These are phyloP conservation scores for Drosophila sucinea DNA, from an alignment of 1,140 invertebrate genomes.

Conservation along the genomic window DNA sequence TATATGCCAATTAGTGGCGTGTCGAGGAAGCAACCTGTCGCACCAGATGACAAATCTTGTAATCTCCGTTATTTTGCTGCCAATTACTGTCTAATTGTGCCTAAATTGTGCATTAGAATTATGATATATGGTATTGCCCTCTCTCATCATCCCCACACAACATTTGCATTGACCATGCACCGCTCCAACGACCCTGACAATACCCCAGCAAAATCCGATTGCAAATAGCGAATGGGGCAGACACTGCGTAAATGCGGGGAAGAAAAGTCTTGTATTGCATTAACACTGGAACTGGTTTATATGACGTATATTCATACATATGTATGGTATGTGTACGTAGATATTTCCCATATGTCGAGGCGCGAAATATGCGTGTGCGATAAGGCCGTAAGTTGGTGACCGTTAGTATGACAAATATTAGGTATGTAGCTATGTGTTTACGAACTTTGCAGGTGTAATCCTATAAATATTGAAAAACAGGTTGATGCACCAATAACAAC, in stretches of 20 bases:
- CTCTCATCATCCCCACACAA: conserved; percentile 32
- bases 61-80: conserved; percentile 53
- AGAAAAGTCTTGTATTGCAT: conserved; percentile 57
- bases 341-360: conserved; percentile 44
- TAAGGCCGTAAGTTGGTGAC: conserved; percentile 47
- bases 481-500: conserved; percentile 35
- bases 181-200: conserved; percentile 68
- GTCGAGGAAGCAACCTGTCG: conserved; percentile 68
- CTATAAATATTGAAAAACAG: conserved; percentile 59
- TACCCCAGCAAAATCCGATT: conserved; percentile 44
- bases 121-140: conserved; percentile 34
- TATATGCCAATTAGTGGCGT: conserved; percentile 75
- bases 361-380: conserved; percentile 69
- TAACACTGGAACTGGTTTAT: conserved; percentile 52
- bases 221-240: conserved; percentile 20
- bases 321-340: conserved; percentile 20
- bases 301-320: conserved; percentile 24
- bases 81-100: conserved; percentile 73
- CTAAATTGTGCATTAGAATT: conserved; percentile 68
- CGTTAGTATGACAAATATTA: conserved; percentile 52
- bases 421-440: neutral
- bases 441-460: conserved; percentile 34
- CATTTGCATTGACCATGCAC: conserved; percentile 53
- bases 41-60: conserved; percentile 59
- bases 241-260: conserved; percentile 45